Percentiles rank a stretch among this genome's conserved stretches.
Conservation (phyloP, 2,888 invertebrate genomes). For the Mythimna impura region DNA sequence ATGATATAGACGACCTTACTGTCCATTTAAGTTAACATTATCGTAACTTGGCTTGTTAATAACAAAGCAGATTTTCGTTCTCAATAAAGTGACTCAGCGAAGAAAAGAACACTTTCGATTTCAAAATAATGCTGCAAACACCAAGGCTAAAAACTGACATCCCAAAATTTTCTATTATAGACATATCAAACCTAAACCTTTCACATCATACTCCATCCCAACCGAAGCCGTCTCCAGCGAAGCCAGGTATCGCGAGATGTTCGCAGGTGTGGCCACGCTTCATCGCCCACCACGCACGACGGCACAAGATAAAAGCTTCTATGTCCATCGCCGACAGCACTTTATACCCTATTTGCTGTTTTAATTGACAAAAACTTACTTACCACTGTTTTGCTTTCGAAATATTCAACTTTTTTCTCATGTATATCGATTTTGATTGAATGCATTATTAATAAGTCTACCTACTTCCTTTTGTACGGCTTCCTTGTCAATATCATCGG, state of each 20-base stretch:
- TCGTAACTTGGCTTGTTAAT: no score
- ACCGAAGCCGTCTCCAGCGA: conserved; percentile 52
- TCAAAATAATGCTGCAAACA: background rate
- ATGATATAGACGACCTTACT: no score
- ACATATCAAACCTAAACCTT: background rate
- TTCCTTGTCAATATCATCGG: conserved; percentile 34
- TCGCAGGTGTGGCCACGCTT: conserved; percentile 72
- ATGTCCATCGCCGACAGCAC: conserved; percentile 47
- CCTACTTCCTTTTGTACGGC: conserved; percentile 11
- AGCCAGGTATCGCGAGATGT: conserved; percentile 60
- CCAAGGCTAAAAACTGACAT: background rate
- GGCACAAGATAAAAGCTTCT: conserved; percentile 60
- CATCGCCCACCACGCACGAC: conserved; percentile 68
- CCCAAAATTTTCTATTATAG: background rate
- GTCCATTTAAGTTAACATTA: no score
- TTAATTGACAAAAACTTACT: conserved; percentile 51
- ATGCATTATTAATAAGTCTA: conserved; percentile 49
- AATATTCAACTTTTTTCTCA: conserved; percentile 30
- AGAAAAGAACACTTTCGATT: background rate
- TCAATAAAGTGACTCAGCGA: background rate
- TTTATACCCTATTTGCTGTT: conserved; percentile 57
- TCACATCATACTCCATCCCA: background rate
- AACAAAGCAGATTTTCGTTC: no score
- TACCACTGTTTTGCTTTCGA: conserved; percentile 40
- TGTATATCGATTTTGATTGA: conserved; percentile 47